Evolutionary conservation across 2,113 vertebrate species (phyloP).

Genomic region (Columba livia): DNA sequence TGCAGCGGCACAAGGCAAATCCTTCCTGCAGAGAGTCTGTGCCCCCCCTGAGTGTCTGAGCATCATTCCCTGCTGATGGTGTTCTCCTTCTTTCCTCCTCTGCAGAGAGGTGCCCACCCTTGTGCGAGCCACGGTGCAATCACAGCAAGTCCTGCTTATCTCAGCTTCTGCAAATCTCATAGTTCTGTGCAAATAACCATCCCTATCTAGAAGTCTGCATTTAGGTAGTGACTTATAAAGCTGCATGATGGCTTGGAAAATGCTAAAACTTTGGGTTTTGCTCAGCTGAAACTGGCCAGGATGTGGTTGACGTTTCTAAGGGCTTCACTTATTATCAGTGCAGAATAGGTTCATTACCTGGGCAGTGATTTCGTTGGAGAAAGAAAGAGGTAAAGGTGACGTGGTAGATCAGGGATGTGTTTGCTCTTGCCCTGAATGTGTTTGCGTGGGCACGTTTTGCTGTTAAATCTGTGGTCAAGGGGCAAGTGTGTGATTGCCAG

Average conservation of each 20-base stretch:
- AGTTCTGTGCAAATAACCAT: background rate
- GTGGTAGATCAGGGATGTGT: background rate
- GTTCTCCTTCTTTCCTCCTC: background rate
- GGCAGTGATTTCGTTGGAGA: background rate
- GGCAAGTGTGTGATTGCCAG: background rate
- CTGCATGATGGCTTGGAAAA: background rate
- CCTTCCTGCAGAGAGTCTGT: background rate
- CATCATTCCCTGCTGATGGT: background rate
- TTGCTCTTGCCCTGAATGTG: background rate
- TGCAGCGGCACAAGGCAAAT: background rate
- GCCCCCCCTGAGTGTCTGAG: background rate
- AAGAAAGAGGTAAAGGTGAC: background rate
- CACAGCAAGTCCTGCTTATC: background rate
- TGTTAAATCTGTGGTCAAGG: background rate
- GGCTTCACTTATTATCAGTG: background rate
- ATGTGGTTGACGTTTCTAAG: background rate
- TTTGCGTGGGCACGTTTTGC: background rate
- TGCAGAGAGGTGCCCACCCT: background rate
- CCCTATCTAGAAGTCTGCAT: background rate
- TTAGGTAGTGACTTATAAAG: background rate
- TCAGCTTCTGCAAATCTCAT: background rate
- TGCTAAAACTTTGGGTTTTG: background rate
- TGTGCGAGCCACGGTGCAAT: background rate
- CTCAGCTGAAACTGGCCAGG: background rate
- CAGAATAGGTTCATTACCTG: background rate